Evolutionary conservation across 2,888 invertebrate genomes (phyloP).

Genomic region (Parascotia fuliginaria): DNA sequence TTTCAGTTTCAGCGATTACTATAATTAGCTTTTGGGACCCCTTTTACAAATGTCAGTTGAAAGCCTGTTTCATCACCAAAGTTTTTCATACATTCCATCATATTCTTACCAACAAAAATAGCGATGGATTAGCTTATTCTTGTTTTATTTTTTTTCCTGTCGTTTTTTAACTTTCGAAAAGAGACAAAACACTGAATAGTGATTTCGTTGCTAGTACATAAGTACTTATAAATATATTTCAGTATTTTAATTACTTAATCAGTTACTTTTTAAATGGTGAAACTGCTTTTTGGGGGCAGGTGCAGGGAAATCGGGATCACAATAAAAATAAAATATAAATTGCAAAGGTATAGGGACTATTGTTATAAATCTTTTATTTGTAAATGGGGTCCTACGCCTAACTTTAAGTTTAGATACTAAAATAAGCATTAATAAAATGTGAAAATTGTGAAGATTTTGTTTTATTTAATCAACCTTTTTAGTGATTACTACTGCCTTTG

Average conservation of each 20-base stretch:
- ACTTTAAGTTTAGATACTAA: slow-evolving; percentile 25
- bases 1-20: slow-evolving; percentile 36
- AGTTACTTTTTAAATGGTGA: too few species aligned
- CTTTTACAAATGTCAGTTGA: slow-evolving; percentile 27
- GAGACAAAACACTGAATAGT: too few species aligned
- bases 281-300: not conserved
- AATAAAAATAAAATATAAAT: not conserved
- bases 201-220: too few species aligned
- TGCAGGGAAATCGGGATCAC: not conserved
- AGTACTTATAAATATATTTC: too few species aligned
- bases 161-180: too few species aligned
- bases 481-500: too few species aligned
- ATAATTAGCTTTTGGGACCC: slow-evolving; percentile 36
- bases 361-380: slow-evolving; percentile 18
- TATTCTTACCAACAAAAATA: too few species aligned
- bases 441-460: slow-evolving; percentile 14
- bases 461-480: not conserved
- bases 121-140: too few species aligned
- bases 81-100: too few species aligned
- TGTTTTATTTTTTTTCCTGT: too few species aligned
- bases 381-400: slow-evolving; percentile 42
- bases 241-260: too few species aligned
- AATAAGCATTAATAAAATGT: slow-evolving; percentile 25
- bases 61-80: not conserved
- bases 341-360: not conserved